Conservation (phyloP, 1,140 invertebrate species). For the Apis dorsata region DNA sequence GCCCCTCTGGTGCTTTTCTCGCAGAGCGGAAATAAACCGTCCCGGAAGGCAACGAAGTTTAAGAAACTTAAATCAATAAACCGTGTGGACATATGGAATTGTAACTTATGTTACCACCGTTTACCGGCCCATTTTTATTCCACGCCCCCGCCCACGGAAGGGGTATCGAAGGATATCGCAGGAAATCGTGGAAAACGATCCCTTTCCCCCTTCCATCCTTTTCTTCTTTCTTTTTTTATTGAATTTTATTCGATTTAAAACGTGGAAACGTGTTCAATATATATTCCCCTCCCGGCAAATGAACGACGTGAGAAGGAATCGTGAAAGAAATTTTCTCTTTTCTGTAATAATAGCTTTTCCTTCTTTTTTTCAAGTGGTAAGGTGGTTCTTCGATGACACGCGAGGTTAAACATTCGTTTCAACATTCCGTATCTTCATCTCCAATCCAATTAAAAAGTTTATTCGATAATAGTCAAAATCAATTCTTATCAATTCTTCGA, state of each 20-base stretch:
- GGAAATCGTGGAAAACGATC: neutral
- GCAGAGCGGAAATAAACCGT: neutral
- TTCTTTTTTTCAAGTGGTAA: too few relatives aligned
- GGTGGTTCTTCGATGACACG: too few relatives aligned
- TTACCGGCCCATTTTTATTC: neutral
- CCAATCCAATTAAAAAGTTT: too few relatives aligned
- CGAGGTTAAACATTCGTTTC: too few relatives aligned
- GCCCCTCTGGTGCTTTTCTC: neutral
- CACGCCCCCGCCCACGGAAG: neutral
- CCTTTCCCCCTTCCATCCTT: too few relatives aligned
- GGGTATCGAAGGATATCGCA: neutral
- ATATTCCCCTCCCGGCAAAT: neutral
- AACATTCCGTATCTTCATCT: too few relatives aligned
- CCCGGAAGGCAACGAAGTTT: neutral
- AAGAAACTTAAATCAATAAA: slow-evolving; percentile 1
- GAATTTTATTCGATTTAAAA: slow-evolving; percentile 18
- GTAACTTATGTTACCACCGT: neutral
- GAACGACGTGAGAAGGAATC: neutral
- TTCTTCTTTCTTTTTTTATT: neutral
- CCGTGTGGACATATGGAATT: neutral
- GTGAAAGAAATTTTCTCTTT: neutral
- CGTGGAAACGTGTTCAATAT: neutral
- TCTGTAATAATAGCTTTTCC: accelerated
- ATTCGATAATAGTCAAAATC: too few relatives aligned
- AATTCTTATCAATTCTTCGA: too few relatives aligned